A percentile compares a stretch with the other conserved stretches of the same genome.
Conservation (phyloP, 2,797 vertebrate genomes). For the Dendrocincla fuliginosa region DNA sequence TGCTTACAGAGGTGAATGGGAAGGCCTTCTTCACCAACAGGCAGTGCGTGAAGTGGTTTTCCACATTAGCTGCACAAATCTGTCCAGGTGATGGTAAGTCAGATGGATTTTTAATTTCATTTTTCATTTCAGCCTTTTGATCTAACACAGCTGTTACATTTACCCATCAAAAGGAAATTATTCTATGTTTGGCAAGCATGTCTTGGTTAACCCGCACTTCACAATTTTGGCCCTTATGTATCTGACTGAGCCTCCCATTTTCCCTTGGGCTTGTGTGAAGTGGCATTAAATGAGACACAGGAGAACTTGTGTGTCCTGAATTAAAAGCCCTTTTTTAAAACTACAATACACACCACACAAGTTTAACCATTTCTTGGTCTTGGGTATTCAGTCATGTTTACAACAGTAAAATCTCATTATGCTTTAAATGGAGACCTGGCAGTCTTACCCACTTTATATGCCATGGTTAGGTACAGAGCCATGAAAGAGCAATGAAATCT, state of each 20-base stretch:
- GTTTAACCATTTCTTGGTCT: not conserved
- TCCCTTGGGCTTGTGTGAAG: not conserved
- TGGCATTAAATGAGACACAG: not conserved
- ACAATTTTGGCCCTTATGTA: not conserved
- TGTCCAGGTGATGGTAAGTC: slow-evolving; percentile 72
- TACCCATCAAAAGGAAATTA: not conserved
- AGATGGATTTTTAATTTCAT: not conserved
- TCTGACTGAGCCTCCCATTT: not conserved
- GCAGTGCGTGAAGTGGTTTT: slow-evolving; percentile 75
- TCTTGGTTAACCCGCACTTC: not conserved
- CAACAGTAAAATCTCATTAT: not conserved
- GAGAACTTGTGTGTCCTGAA: not conserved
- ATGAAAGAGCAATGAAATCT: not conserved
- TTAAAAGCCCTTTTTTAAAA: not conserved
- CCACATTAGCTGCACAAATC: not conserved
- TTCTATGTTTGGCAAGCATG: not conserved
- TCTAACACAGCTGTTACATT: not conserved
- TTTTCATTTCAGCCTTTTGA: not conserved
- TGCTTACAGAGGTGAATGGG: slow-evolving; percentile 65
- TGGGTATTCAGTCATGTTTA: not conserved
- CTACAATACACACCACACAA: not conserved
- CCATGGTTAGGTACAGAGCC: not conserved
- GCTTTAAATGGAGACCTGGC: not conserved
- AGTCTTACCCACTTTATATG: not conserved
- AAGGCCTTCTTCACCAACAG: slow-evolving; percentile 73